A percentile compares a stretch with the other conserved stretches of the same genome.
Evolutionary conservation across 2,888 invertebrate species (phyloP).

Genomic region (Athrips mouffetella): DNA sequence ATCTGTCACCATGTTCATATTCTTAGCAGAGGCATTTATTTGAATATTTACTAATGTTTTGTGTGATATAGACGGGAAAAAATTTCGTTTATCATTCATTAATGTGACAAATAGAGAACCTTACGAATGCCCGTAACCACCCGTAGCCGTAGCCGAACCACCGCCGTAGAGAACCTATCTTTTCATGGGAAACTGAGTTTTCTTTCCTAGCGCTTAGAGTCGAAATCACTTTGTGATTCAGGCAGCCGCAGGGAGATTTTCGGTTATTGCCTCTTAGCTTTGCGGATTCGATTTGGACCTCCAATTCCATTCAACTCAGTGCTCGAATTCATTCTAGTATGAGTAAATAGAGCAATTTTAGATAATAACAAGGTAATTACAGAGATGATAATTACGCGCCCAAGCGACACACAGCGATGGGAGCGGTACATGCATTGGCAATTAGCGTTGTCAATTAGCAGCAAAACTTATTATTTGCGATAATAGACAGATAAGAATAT

Average conservation of each 20-base stretch:
- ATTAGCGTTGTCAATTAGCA: constrained; percentile 31
- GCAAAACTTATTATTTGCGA: constrained; percentile 6
- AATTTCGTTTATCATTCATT: constrained; percentile 19
- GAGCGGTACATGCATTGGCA: constrained; percentile 15
- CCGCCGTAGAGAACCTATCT: constrained; percentile 31
- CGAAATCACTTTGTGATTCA: constrained; percentile 26
- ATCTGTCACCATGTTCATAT: background rate
- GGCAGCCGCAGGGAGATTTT: background rate
- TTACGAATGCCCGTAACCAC: constrained; percentile 29
- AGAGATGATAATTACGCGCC: background rate
- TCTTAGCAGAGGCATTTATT: background rate
- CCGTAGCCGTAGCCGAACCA: constrained; percentile 23
- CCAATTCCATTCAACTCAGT: background rate
- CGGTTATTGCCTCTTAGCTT: constrained; percentile 10
- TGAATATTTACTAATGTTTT: background rate
- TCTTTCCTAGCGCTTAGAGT: constrained; percentile 30
- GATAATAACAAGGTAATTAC: background rate
- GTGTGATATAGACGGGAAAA: constrained; percentile 16
- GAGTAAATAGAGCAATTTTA: background rate
- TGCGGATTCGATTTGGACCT: constrained; percentile 14
- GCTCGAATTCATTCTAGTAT: background rate
- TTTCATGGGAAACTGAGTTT: constrained; percentile 35
- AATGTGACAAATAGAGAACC: constrained; percentile 18
- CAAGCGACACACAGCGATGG: background rate
- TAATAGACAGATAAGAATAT: background rate